phyloP scores from a whole-genome alignment of 2,888 invertebrate species.

The Colletes collaris region DNA sequence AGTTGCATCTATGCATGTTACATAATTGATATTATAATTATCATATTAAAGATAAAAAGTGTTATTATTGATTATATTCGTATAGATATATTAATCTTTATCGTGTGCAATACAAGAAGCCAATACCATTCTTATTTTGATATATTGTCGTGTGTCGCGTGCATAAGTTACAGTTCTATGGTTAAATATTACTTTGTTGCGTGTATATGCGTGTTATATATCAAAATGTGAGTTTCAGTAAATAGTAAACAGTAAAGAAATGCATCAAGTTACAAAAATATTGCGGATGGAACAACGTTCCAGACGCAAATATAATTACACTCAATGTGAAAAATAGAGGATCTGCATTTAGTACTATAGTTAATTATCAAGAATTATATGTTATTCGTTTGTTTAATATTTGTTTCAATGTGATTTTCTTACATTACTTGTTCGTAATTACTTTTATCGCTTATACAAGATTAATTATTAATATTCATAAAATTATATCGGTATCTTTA shows the following conservation, averaged over 20 bases:
- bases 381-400: background rate
- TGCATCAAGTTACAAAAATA: background rate
- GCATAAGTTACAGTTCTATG: background rate
- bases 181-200: background rate
- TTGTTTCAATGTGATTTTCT: background rate
- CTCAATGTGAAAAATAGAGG: background rate
- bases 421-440: background rate
- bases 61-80: background rate
- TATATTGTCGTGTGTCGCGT: slow-evolving; percentile 3
- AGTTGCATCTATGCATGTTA: slow-evolving; percentile 24
- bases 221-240: background rate
- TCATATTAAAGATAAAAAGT: background rate
- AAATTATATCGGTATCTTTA: background rate
- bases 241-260: background rate
- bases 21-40: slow-evolving; percentile 44
- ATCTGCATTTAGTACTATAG: background rate
- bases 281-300: background rate
- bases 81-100: background rate
- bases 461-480: background rate
- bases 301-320: background rate
- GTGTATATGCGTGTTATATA: background rate
- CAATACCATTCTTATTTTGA: background rate
- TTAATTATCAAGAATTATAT: background rate
- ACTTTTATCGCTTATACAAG: background rate
- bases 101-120: background rate